These are phyloP conservation scores for Stichodactyla mertensii DNA, from an alignment of 64 coral and sea anemone genomes.

Conservation along the genomic window DNA sequence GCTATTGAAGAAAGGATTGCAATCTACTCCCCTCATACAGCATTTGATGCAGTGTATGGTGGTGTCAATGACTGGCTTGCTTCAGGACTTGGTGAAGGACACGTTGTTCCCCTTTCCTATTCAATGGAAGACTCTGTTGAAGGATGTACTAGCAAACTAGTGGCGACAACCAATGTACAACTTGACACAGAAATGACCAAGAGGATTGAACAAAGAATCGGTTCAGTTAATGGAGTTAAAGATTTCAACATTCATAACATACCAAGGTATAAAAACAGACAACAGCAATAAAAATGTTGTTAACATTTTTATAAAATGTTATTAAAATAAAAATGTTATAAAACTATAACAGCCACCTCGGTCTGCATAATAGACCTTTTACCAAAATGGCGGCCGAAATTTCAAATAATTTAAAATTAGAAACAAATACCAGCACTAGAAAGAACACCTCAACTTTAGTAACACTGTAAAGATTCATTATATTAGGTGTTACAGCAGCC, in stretches of 20 bases:
- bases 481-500: no score
- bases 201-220: background rate
- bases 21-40: slow-evolving; percentile 92
- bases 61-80: slow-evolving; percentile 99
- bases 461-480: no score
- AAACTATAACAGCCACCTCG: no score
- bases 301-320: no score
- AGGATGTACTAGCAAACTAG: slow-evolving; percentile 4
- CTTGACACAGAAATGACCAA: background rate
- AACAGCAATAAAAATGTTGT: no score
- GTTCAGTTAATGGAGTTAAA: background rate
- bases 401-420: no score
- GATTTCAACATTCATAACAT: background rate
- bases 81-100: slow-evolving; percentile 57
- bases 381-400: no score
- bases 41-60: slow-evolving; percentile 89
- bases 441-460: no score
- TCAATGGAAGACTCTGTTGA: slow-evolving; percentile 16
- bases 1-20: slow-evolving; percentile 84
- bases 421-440: no score
- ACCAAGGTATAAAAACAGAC: background rate
- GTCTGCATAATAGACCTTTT: no score
- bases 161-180: background rate
- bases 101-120: slow-evolving; percentile 37
- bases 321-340: no score